Evolutionary conservation across 2,888 invertebrate genomes (phyloP).

Genomic region (Beris morrisii): DNA sequence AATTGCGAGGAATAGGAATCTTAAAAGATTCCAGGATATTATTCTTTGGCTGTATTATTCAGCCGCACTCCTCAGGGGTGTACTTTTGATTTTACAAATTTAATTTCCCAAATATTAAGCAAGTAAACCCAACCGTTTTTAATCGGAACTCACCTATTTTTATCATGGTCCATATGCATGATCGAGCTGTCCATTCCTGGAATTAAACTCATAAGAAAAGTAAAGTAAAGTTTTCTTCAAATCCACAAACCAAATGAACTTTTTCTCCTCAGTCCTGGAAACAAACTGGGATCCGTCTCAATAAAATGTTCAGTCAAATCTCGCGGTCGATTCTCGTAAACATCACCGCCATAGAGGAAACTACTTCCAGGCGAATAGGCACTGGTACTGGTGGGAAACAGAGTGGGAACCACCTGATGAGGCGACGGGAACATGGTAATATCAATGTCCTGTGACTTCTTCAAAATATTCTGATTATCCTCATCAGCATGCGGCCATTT

Average conservation of each 20-base stretch:
- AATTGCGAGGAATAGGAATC: no score
- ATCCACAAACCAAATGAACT: slow-evolving; percentile 23
- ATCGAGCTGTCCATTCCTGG: no score
- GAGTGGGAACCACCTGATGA: slow-evolving; percentile 42
- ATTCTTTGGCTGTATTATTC: no score
- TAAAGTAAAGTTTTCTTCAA: no score
- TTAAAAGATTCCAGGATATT: no score
- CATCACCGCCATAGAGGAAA: slow-evolving; percentile 19
- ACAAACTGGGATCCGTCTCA: slow-evolving; percentile 20
- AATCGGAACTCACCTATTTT: no score
- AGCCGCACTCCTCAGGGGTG: no score
- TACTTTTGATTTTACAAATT: no score
- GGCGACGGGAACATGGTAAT: slow-evolving; percentile 44
- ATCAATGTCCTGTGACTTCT: slow-evolving; percentile 37
- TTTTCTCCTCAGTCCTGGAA: slow-evolving; percentile 6
- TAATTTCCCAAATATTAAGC: no score
- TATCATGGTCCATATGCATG: no score
- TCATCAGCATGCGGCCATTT: slow-evolving; percentile 36
- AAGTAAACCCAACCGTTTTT: no score
- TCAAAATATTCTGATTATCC: slow-evolving; percentile 36
- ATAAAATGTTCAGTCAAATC: slow-evolving; percentile 11
- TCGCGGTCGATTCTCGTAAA: slow-evolving; percentile 25
- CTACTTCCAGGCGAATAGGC: slow-evolving; percentile 21
- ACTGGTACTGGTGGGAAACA: slow-evolving; percentile 39
- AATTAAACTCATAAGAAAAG: no score